These are phyloP conservation scores for Ethmia dodecea DNA, from an alignment of 2,888 invertebrate genomes.

Conservation along the genomic window DNA sequence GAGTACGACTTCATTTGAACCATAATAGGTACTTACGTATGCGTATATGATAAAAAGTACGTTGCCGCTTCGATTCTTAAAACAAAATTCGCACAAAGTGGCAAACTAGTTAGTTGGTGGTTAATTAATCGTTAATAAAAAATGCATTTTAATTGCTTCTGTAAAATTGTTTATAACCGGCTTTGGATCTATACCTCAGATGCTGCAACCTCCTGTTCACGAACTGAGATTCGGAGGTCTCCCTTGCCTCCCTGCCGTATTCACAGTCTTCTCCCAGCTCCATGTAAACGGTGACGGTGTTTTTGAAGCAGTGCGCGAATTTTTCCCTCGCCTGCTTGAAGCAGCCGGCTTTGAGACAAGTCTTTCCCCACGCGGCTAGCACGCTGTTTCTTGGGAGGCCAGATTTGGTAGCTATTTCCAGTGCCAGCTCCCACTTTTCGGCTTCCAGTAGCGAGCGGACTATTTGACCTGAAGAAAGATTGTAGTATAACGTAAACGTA, in stretches of 20 bases:
- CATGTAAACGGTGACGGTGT: constrained; percentile 41
- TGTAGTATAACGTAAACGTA: too few species aligned
- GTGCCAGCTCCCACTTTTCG: constrained; percentile 90
- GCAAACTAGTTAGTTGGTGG: too few species aligned
- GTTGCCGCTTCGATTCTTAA: too few species aligned
- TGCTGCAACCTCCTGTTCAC: constrained; percentile 44
- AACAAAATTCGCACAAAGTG: too few species aligned
- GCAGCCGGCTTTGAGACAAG: constrained; percentile 87
- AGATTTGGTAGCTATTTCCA: constrained; percentile 92
- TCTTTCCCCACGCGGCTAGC: constrained; percentile 93
- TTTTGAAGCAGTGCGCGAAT: constrained; percentile 76
- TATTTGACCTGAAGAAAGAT: constrained; percentile 67
- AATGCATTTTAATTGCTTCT: neutral
- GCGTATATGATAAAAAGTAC: too few species aligned
- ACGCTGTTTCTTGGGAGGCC: constrained; percentile 88
- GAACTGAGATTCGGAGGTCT: constrained; percentile 39
- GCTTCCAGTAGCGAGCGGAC: constrained; percentile 87
- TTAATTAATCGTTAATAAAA: neutral
- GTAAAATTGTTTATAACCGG: too few species aligned
- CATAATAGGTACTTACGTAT: too few species aligned
- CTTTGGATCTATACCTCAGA: too few species aligned
- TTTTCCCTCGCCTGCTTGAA: constrained; percentile 87
- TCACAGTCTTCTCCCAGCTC: constrained; percentile 63
- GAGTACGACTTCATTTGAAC: too few species aligned
- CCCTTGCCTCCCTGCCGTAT: constrained; percentile 49